These are phyloP conservation scores for Microplitis demolitor DNA, from an alignment of 1,140 invertebrate species.

Conservation along the genomic window DNA sequence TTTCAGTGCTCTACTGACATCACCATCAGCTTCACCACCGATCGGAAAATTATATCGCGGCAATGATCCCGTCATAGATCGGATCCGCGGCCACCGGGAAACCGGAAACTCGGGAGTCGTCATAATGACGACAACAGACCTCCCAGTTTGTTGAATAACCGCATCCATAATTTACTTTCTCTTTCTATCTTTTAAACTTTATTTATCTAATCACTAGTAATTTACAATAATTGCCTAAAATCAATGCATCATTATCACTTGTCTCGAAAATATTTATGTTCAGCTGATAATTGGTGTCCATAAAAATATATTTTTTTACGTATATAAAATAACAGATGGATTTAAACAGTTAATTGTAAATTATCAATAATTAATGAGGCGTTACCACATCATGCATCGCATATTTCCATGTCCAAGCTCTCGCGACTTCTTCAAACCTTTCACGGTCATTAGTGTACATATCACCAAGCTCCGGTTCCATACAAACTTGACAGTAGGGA, in stretches of 20 bases:
- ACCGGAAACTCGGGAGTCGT: constrained; percentile 23
- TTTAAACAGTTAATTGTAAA: not conserved
- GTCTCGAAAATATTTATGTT: too few relatives aligned
- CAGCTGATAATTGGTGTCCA: too few relatives aligned
- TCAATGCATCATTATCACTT: too few relatives aligned
- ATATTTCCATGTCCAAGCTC: constrained; percentile 90
- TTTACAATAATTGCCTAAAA: too few relatives aligned
- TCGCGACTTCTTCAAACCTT: constrained; percentile 81
- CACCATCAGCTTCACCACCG: not conserved
- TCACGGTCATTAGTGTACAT: constrained; percentile 78
- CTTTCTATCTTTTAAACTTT: not conserved
- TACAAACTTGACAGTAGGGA: constrained; percentile 87
- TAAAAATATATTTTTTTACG: too few relatives aligned
- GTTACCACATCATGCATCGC: constrained; percentile 85
- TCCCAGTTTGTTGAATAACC: constrained; percentile 12
- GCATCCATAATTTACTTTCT: too few relatives aligned
- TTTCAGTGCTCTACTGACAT: not conserved
- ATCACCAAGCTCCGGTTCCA: constrained; percentile 86
- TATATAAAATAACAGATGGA: too few relatives aligned
- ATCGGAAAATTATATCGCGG: not conserved
- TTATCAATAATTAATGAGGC: constrained; percentile 42
- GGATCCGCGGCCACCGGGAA: constrained; percentile 24
- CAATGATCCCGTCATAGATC: constrained; percentile 26
- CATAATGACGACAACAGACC: constrained; percentile 25
- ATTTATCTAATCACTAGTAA: not conserved